These are phyloP conservation scores for Drosophila dunni DNA, from an alignment of 1,140 invertebrate species.

Conservation along the genomic window DNA sequence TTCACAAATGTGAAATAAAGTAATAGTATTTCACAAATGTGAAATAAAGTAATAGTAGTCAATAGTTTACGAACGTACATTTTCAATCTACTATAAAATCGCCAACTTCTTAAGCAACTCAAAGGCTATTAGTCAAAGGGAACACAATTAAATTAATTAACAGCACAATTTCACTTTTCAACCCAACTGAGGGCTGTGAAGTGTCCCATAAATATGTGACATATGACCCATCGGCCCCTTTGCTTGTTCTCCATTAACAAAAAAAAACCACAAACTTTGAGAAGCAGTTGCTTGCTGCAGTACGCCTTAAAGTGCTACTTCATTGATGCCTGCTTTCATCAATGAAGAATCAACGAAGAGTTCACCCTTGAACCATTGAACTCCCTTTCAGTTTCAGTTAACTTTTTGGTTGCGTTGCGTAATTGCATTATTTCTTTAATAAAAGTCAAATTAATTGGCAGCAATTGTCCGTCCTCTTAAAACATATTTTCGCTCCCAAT, in stretches of 20 bases:
- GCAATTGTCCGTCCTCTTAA: conserved; percentile 8
- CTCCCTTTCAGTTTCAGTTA: conserved; percentile 29
- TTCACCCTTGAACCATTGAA: conserved; percentile 61
- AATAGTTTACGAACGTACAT: neutral
- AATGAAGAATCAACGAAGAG: conserved; percentile 62
- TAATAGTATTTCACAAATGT: too few relatives aligned
- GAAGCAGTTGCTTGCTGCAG: conserved; percentile 34
- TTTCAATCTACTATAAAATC: conserved; percentile 44
- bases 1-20: too few relatives aligned
- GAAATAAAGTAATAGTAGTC: neutral
- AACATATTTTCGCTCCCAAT: conserved; percentile 1
- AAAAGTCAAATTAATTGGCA: conserved; percentile 70
- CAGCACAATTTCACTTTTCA: conserved; percentile 64
- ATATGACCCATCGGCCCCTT: conserved; percentile 36
- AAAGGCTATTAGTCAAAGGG: conserved; percentile 38
- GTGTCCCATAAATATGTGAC: conserved; percentile 30
- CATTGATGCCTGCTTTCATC: conserved; percentile 60
- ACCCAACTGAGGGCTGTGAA: conserved; percentile 29
- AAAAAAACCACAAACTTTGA: conserved; percentile 70
- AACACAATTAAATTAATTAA: conserved; percentile 77
- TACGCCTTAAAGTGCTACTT: conserved; percentile 41
- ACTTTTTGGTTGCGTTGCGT: conserved; percentile 41
- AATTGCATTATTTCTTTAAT: conserved; percentile 78
- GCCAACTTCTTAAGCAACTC: conserved; percentile 8
- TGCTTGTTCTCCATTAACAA: conserved; percentile 75